These are phyloP conservation scores for Lasioglossum morio DNA, from an alignment of 2,888 invertebrate genomes.

Conservation along the genomic window DNA sequence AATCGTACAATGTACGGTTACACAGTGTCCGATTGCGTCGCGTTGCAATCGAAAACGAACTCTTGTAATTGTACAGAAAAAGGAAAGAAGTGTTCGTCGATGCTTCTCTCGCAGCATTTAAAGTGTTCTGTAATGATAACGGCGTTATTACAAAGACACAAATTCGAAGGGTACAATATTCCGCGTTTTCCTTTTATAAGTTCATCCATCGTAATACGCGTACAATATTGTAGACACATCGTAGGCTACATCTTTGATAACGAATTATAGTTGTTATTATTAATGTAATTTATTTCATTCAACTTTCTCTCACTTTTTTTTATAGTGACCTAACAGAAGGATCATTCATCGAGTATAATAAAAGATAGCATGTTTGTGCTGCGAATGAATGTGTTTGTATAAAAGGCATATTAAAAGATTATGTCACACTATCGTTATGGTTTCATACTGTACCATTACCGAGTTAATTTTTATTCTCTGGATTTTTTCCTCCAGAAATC, in stretches of 20 bases:
- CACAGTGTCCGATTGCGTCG: slow-evolving; percentile 45
- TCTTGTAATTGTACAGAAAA: slow-evolving; percentile 51
- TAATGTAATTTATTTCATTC: slow-evolving; percentile 66
- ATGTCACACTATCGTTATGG: slow-evolving; percentile 17
- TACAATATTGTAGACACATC: slow-evolving; percentile 12
- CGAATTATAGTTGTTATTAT: slow-evolving; percentile 32
- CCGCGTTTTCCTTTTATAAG: slow-evolving; percentile 17
- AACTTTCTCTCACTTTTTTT: slow-evolving; percentile 72
- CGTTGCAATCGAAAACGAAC: slow-evolving; percentile 53
- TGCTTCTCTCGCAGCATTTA: slow-evolving; percentile 23
- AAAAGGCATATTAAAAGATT: slow-evolving; percentile 68
- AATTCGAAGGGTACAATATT: slow-evolving; percentile 20
- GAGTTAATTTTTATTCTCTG: neutral
- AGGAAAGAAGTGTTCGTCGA: neutral
- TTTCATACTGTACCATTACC: neutral
- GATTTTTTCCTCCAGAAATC: neutral
- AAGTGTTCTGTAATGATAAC: slow-evolving; percentile 17
- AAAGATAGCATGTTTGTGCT: slow-evolving; percentile 74
- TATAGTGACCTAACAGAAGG: slow-evolving; percentile 33
- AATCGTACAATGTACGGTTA: slow-evolving; percentile 72
- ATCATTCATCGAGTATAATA: slow-evolving; percentile 65
- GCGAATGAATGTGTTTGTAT: slow-evolving; percentile 79
- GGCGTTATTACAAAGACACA: neutral
- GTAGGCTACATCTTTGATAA: slow-evolving; percentile 40
- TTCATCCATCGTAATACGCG: slow-evolving; percentile 18